phyloP scores from a whole-genome alignment of 1,140 invertebrate genomes.

The Ceratosolen solmsi region DNA sequence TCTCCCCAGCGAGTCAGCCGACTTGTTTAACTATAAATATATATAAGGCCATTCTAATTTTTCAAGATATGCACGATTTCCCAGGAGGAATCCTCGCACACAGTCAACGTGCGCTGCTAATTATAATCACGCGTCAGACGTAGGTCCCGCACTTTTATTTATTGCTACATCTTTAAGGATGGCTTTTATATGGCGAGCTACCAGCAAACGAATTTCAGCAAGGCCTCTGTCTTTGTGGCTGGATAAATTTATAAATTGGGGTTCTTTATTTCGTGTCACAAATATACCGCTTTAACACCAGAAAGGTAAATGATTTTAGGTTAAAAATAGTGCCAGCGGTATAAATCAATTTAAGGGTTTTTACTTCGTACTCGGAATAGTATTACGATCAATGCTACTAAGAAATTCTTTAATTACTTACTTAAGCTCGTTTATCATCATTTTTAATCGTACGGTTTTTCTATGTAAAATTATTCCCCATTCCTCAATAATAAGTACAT shows the following conservation, averaged over 20 bases:
- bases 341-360: conserved; percentile 3
- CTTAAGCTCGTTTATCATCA: not conserved
- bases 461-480: not conserved
- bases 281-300: not conserved
- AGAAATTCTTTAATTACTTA: not conserved
- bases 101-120: conserved; percentile 50
- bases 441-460: not conserved
- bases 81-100: conserved; percentile 53
- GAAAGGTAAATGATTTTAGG: not conserved
- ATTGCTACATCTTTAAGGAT: conserved; percentile 14
- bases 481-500: too few relatives aligned
- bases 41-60: conserved; percentile 57
- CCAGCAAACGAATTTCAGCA: not conserved
- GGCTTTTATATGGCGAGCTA: conserved; percentile 14
- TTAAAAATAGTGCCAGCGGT: not conserved
- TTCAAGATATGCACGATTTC: conserved; percentile 61
- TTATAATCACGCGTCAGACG: conserved; percentile 50
- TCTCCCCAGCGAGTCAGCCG: conserved; percentile 5
- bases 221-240: not conserved
- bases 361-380: not conserved
- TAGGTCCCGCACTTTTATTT: conserved; percentile 36
- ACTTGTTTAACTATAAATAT: conserved; percentile 47
- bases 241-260: not conserved
- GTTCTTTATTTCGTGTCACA: conserved; percentile 8
- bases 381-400: not conserved